These are phyloP conservation scores for Platycheirus albimanus DNA, from an alignment of 2,888 invertebrate genomes.

Conservation along the genomic window DNA sequence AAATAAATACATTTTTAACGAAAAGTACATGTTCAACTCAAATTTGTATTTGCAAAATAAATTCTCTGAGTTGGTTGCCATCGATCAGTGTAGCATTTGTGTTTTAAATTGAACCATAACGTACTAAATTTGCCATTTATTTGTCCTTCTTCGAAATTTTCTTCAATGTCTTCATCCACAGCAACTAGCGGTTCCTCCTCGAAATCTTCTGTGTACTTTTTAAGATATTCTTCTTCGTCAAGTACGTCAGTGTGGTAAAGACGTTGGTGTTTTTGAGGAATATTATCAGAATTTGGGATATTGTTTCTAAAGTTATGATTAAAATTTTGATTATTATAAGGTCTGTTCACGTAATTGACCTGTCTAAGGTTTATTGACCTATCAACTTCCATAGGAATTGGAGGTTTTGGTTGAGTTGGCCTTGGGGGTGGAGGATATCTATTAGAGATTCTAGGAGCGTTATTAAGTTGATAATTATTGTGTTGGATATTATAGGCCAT, in stretches of 20 bases:
- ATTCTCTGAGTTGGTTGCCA: no score
- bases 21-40: no score
- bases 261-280: neutral
- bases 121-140: neutral
- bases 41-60: no score
- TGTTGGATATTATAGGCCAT: neutral
- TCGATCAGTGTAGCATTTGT: no score
- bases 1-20: no score
- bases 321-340: neutral
- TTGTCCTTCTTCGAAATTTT: neutral
- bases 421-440: neutral
- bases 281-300: neutral
- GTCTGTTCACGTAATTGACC: neutral
- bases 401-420: neutral
- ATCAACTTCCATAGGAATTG: neutral
- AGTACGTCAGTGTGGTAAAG: no score
- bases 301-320: neutral
- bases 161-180: neutral
- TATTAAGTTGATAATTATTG: neutral
- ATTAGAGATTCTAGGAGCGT: neutral
- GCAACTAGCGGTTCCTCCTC: neutral
- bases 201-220: neutral
- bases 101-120: no score
- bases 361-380: neutral
- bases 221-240: neutral